phyloP scores from a whole-genome alignment of 53 echinoderm and acorn worm species.

The Patiria pectinifera region DNA sequence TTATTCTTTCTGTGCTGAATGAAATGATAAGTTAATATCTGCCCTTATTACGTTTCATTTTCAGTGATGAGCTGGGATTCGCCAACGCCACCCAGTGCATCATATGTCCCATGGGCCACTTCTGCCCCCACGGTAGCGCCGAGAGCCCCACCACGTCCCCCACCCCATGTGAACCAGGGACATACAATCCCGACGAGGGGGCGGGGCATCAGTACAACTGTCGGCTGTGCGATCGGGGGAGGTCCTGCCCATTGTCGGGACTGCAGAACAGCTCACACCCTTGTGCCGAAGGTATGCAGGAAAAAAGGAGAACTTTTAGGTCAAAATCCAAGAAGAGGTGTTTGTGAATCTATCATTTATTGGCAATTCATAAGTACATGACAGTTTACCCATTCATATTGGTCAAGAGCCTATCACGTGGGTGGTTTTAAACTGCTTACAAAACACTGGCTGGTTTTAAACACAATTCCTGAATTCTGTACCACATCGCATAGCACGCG shows the following conservation, averaged over 20 bases:
- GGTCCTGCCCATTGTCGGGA: constrained; percentile 91
- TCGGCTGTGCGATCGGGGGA: constrained; percentile 88
- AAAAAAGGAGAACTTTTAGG: neutral
- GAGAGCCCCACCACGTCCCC: constrained; percentile 72
- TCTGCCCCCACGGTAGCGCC: constrained; percentile 92
- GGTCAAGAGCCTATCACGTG: no score
- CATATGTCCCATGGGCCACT: constrained; percentile 83
- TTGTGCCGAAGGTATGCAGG: constrained; percentile 87
- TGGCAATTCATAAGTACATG: no score
- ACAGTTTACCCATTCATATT: no score
- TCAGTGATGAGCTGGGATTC: constrained; percentile 72
- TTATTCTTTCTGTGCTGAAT: neutral
- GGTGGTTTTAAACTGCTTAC: no score
- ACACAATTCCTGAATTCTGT: no score
- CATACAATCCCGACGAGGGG: constrained; percentile 92
- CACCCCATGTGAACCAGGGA: constrained; percentile 84
- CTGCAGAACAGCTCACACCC: constrained; percentile 90
- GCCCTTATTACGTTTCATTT: neutral
- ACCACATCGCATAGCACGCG: no score
- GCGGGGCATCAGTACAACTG: constrained; percentile 95
- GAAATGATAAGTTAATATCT: neutral
- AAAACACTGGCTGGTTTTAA: no score
- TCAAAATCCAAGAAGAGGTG: neutral
- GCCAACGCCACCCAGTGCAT: constrained; percentile 80
- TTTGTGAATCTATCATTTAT: neutral